Evolutionary conservation across 2,888 invertebrate species (phyloP).

Genomic region (Entomobrya proxima): DNA sequence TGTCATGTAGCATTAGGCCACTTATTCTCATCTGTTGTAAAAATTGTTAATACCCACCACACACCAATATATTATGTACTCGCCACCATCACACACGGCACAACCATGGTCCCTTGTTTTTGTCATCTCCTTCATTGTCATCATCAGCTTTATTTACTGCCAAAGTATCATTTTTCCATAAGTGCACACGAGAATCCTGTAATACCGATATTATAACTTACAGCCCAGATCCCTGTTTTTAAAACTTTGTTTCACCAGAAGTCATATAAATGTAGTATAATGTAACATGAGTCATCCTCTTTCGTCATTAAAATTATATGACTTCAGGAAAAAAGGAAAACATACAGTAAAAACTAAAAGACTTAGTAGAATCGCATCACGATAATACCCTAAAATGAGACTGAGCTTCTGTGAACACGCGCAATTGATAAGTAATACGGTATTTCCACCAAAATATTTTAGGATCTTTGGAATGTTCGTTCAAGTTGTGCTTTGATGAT

Average conservation of each 20-base stretch:
- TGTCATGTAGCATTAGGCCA: no score
- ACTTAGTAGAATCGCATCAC: neutral
- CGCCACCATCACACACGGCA: neutral
- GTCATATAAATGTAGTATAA: neutral
- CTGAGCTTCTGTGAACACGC: neutral
- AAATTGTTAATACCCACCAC: no score
- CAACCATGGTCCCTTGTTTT: neutral
- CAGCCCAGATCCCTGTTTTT: no score
- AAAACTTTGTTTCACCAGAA: no score
- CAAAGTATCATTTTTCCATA: constrained; percentile 12
- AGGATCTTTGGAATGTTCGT: no score
- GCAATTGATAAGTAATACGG: no score
- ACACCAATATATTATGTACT: neutral
- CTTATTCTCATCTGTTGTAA: neutral
- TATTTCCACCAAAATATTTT: no score
- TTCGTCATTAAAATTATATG: neutral
- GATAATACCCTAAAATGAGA: neutral
- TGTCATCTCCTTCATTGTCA: no score
- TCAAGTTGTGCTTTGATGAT: no score
- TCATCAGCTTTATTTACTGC: neutral
- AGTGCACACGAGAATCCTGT: no score
- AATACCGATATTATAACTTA: no score
- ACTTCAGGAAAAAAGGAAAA: neutral
- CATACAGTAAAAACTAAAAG: neutral
- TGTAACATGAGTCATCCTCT: constrained; percentile 6